Conservation (phyloP, 2,797 vertebrate genomes). For the Ctenopoma multispine region DNA sequence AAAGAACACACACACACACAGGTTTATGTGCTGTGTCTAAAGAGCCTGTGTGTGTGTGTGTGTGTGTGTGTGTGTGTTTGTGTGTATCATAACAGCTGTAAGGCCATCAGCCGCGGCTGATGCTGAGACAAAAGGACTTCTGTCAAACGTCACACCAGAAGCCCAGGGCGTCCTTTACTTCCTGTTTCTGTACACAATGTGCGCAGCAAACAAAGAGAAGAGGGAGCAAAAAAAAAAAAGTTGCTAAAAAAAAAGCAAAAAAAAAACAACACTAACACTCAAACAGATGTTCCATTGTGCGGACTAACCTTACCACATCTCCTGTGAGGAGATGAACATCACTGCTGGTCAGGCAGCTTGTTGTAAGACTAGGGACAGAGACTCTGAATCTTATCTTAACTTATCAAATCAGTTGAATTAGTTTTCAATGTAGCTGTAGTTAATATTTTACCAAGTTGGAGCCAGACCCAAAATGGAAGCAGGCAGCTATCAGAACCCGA, state of each 20-base stretch:
- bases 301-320: slow-evolving; percentile 32
- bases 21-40: slow-evolving; percentile 11
- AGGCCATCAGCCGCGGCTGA: slow-evolving; percentile 34
- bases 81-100: slow-evolving; percentile 43
- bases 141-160: slow-evolving; percentile 19
- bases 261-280: too few relatives aligned
- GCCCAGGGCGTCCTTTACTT: slow-evolving; percentile 53
- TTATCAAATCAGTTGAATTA: too few relatives aligned
- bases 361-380: not conserved
- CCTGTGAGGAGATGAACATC: slow-evolving; percentile 31
- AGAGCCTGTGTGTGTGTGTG: too few relatives aligned
- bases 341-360: not conserved
- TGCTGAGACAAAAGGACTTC: slow-evolving; percentile 55
- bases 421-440: too few relatives aligned
- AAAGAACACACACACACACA: slow-evolving; percentile 4
- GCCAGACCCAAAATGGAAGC: too few relatives aligned
- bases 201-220: slow-evolving; percentile 40
- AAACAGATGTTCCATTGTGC: slow-evolving; percentile 60
- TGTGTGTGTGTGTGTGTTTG: too few relatives aligned
- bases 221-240: too few relatives aligned
- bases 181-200: slow-evolving; percentile 66
- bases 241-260: too few relatives aligned
- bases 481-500: too few relatives aligned
- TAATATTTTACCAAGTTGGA: too few relatives aligned
- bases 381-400: too few relatives aligned